phyloP scores from a whole-genome alignment of 2,888 invertebrate species.

The Meteorus colon region DNA sequence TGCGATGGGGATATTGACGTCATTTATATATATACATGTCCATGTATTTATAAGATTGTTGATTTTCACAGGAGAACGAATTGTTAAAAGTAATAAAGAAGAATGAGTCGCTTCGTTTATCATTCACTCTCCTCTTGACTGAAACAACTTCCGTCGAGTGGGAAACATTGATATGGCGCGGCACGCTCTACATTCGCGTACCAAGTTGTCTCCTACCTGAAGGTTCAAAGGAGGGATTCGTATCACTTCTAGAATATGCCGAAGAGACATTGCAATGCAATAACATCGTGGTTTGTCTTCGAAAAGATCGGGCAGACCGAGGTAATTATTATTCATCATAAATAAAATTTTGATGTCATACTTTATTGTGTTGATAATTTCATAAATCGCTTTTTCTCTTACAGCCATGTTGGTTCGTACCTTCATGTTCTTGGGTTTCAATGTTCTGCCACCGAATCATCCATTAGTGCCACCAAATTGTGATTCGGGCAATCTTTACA shows the following conservation, averaged over 20 bases:
- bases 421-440: conserved; percentile 98
- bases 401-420: conserved; percentile 90
- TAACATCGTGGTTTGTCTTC: conserved; percentile 87
- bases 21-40: not conserved
- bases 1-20: not conserved
- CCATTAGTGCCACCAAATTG: conserved; percentile 81
- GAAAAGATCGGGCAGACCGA: conserved; percentile 88
- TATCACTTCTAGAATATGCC: conserved; percentile 94
- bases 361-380: not conserved
- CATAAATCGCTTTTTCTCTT: conserved; percentile 52
- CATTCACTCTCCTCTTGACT: conserved; percentile 86
- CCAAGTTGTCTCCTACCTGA: conserved; percentile 90
- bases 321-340: conserved; percentile 68
- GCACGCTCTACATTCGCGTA: conserved; percentile 90
- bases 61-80: conserved; percentile 73
- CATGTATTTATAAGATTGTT: not conserved
- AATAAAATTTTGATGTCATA: not conserved
- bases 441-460: conserved; percentile 88
- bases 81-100: conserved; percentile 80
- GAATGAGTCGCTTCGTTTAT: conserved; percentile 82
- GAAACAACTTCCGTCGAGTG: conserved; percentile 86
- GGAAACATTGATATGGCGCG: conserved; percentile 88
- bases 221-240: conserved; percentile 96
- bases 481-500: conserved; percentile 79
- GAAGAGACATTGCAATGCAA: conserved; percentile 92